These are phyloP conservation scores for Neodon shergylaensis DNA, from an alignment of 2,113 vertebrate genomes.

Conservation along the genomic window DNA sequence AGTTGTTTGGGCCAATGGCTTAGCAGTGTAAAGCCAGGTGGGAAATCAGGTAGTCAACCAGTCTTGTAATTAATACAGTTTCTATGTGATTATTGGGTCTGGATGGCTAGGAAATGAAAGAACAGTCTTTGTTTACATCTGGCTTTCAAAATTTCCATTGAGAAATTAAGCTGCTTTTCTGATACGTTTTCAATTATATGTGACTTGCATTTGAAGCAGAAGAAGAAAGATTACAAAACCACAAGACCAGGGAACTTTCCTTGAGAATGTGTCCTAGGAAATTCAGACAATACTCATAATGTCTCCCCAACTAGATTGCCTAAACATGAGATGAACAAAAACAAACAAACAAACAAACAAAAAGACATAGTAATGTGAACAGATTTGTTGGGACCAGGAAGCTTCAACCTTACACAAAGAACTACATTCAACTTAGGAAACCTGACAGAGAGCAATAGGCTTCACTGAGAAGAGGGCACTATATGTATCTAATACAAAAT, in stretches of 20 bases:
- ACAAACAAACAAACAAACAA: too few relatives aligned
- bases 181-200: background rate
- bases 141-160: background rate
- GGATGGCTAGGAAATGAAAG: too few relatives aligned
- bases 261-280: background rate
- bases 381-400: background rate
- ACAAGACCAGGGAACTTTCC: background rate
- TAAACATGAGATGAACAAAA: background rate
- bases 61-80: too few relatives aligned
- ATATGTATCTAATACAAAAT: background rate
- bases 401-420: background rate
- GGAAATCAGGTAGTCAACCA: too few relatives aligned
- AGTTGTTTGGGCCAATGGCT: too few relatives aligned
- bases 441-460: background rate
- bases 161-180: background rate
- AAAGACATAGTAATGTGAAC: background rate
- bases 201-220: background rate
- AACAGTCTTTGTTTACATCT: too few relatives aligned
- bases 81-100: too few relatives aligned
- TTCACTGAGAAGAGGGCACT: background rate
- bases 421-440: background rate
- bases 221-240: background rate
- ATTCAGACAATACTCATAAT: background rate
- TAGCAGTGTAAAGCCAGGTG: too few relatives aligned
- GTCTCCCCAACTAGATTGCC: background rate